Percentiles rank a stretch among this genome's conserved stretches.
phyloP scores from a whole-genome alignment of 2,797 vertebrate species.

The Malacoraja senta region DNA sequence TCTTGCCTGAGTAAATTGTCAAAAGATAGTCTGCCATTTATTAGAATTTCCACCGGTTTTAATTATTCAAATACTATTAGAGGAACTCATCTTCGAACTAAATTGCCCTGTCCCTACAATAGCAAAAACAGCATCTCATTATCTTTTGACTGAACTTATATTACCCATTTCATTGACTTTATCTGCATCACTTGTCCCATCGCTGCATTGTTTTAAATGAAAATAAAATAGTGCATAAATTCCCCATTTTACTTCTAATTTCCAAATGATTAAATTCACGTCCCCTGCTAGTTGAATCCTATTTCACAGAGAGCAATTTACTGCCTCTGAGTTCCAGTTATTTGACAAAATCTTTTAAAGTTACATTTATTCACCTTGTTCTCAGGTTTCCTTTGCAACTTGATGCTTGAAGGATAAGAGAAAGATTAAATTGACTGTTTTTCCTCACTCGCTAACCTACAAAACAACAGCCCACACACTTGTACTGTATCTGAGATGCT shows the following conservation, averaged over 20 bases:
- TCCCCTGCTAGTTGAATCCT: not conserved
- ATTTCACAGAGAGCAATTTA: not conserved
- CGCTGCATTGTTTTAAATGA: not conserved
- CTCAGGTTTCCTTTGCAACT: not conserved
- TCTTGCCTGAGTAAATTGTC: not conserved
- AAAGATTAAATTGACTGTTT: not conserved
- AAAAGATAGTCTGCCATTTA: not conserved
- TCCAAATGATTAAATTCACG: not conserved
- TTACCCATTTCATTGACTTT: not conserved
- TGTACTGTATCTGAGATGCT: not conserved
- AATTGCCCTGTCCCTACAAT: not conserved
- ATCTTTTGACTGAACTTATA: not conserved
- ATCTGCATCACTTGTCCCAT: not conserved
- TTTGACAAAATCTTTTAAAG: not conserved
- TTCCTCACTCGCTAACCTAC: no score
- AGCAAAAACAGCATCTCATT: not conserved
- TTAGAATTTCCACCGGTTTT: not conserved
- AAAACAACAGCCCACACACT: no score
- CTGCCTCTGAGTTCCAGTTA: not conserved
- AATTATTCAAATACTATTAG: not conserved
- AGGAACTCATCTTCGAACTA: not conserved
- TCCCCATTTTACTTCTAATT: not conserved
- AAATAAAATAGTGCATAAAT: not conserved
- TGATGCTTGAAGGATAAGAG: not conserved
- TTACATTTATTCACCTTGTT: not conserved